Base-by-base conservation (phyloP, 2,888 invertebrate species). In the Lycophotia porphyrea region DNA sequence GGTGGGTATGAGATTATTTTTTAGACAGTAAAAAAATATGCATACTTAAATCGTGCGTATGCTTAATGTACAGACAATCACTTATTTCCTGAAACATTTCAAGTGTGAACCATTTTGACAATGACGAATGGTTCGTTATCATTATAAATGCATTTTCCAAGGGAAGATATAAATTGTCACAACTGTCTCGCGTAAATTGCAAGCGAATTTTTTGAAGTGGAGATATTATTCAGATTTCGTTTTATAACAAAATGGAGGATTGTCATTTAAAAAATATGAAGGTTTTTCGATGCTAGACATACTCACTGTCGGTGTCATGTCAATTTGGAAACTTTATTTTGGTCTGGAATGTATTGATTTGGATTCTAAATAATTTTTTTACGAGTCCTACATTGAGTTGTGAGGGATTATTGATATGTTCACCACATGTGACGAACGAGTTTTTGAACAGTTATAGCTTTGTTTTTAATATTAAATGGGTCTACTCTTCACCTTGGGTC, bases 101-200 rank as follows among this genome's bases (percentile, higher is more conserved):
- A 36, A 42, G 24, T n/a, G 36, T 34, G 21, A 52, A 49, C 36
- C 13, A n/a, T 36, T 81, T 4, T 65, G 82, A 82, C 76, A 76
- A 36, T 39, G 61, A 66, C 18, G 24, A 52, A 78, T 66, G 76
- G 31, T 47, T 27, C 8, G 27, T 15, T 15, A 7, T 76, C 61
- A 66, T 76, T 80, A 71, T 71, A 27, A 71, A 34, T 71, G 72
- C 76, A 80, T 76, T 61, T 52, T 47, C 76, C 47, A 76, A 76
- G 31, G 42, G n/a, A 39, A 31, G 15, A 81, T 24, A 36, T 69
- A 70, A 70, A 70, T 72, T 84, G 76, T 49, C 61, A 47, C 27
- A 80, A 15, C 24, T 74, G 69, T 80, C 69, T 5, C 31, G 42
- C 21, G 61, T 0, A 24, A n/a, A 73, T 69, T 44, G 15, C 13